phyloP scores from a whole-genome alignment of 1,140 invertebrate genomes.

The Drosophila kohkoa region DNA sequence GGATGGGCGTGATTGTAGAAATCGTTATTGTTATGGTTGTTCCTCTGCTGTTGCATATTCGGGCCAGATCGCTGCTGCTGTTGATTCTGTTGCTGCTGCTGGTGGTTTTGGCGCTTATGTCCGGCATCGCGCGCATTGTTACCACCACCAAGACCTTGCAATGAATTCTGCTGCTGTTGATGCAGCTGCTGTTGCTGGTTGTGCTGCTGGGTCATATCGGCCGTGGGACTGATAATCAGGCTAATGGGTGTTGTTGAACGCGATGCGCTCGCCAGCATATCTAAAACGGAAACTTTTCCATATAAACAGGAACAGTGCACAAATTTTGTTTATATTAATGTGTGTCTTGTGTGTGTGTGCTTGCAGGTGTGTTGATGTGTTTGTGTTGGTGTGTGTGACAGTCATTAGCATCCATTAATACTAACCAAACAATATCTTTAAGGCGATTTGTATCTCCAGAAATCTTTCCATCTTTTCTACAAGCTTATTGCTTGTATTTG shows the following conservation, averaged over 20 bases:
- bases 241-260: slow-evolving; percentile 91
- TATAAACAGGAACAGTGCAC: slow-evolving; percentile 68
- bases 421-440: background rate
- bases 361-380: slow-evolving; percentile 11
- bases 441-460: too few species aligned
- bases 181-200: slow-evolving; percentile 74
- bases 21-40: slow-evolving; percentile 65
- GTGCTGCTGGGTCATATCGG: slow-evolving; percentile 92
- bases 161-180: slow-evolving; percentile 56
- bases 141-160: slow-evolving; percentile 70
- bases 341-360: slow-evolving; percentile 21
- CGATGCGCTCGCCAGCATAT: slow-evolving; percentile 90
- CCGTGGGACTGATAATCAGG: slow-evolving; percentile 91
- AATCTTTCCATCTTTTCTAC: too few species aligned
- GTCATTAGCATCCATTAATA: slow-evolving; percentile 7
- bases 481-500: too few species aligned
- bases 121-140: slow-evolving; percentile 76
- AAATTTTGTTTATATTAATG: slow-evolving; percentile 56
- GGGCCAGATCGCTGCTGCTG: slow-evolving; percentile 70
- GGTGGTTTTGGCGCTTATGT: slow-evolving; percentile 82
- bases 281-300: slow-evolving; percentile 88
- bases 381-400: background rate
- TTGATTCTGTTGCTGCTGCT: slow-evolving; percentile 57
- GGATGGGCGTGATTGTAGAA: slow-evolving; percentile 76
- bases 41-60: slow-evolving; percentile 60